Evolutionary conservation across 2,797 vertebrate species (phyloP).

Genomic region (Xenopus petersii): DNA sequence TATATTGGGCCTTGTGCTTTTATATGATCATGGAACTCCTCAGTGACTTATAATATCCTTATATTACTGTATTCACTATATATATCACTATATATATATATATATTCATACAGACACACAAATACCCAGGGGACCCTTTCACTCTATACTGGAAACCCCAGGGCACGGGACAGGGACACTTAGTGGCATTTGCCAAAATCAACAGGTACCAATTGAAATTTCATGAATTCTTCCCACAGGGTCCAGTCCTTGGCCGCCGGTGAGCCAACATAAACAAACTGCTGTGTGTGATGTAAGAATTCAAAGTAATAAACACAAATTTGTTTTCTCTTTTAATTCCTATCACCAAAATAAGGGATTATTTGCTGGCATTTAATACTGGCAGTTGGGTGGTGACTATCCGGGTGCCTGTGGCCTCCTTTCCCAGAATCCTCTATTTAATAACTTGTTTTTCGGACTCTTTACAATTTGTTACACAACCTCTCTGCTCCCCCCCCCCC

Average conservation of each 20-base stretch:
- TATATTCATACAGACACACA: too few relatives aligned
- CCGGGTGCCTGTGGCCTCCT: too few relatives aligned
- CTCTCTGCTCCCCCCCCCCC: too few relatives aligned
- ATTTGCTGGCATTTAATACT: neutral
- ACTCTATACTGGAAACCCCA: neutral
- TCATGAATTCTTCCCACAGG: conserved; percentile 42
- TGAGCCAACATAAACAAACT: conserved; percentile 28
- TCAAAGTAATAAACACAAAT: conserved; percentile 28
- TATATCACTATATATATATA: too few relatives aligned
- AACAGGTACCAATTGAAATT: conserved; percentile 36
- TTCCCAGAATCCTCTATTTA: too few relatives aligned
- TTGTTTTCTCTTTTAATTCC: conserved; percentile 4
- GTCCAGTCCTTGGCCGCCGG: conserved; percentile 3
- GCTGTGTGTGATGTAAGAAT: conserved; percentile 24
- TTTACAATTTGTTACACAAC: too few relatives aligned
- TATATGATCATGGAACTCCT: too few relatives aligned
- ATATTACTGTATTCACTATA: too few relatives aligned
- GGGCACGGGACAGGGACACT: too few relatives aligned
- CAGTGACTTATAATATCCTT: too few relatives aligned
- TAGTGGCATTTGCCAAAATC: conserved; percentile 28
- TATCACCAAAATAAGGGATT: conserved; percentile 15
- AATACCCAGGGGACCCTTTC: neutral
- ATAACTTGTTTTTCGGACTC: too few relatives aligned
- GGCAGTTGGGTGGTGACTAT: neutral
- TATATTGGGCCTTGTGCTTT: too few relatives aligned